phyloP scores from a whole-genome alignment of 2,888 invertebrate genomes.

The Leptopilina myrica region DNA sequence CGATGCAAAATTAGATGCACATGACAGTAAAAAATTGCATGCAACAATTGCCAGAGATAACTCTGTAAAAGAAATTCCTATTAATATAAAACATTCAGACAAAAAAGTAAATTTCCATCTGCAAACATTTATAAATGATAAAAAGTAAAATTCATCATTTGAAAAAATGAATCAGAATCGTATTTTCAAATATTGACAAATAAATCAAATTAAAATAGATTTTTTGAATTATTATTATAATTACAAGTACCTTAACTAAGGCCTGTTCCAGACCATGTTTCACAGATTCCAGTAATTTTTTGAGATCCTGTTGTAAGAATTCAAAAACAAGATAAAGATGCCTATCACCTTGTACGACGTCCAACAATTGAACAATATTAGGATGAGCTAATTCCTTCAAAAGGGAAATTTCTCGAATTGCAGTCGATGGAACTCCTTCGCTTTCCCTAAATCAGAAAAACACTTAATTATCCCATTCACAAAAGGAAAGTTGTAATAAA shows the following conservation, averaged over 20 bases:
- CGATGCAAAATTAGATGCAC: slow-evolving; percentile 92
- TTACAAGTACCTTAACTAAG: slow-evolving; percentile 81
- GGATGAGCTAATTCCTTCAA: slow-evolving; percentile 93
- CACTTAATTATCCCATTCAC: background rate
- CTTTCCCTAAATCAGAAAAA: slow-evolving; percentile 83
- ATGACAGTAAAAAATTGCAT: slow-evolving; percentile 94
- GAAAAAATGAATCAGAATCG: no score
- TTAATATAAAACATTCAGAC: background rate
- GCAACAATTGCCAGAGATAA: slow-evolving; percentile 91
- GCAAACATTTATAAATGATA: background rate
- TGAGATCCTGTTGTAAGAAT: slow-evolving; percentile 94
- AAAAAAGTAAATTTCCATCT: background rate
- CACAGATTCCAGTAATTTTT: slow-evolving; percentile 88
- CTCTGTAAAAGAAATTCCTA: slow-evolving; percentile 75
- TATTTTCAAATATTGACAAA: no score
- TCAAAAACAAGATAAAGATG: slow-evolving; percentile 96
- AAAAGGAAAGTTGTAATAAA: no score
- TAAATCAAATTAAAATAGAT: no score
- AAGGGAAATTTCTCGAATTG: slow-evolving; percentile 96
- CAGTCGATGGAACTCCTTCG: slow-evolving; percentile 98
- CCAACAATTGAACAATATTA: slow-evolving; percentile 92
- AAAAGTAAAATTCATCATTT: no score
- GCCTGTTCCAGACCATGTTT: slow-evolving; percentile 81
- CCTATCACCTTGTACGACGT: slow-evolving; percentile 90
- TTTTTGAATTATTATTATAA: no score